Evolutionary conservation across 2,888 invertebrate genomes (phyloP).

Genomic region (Girardia tigrina): DNA sequence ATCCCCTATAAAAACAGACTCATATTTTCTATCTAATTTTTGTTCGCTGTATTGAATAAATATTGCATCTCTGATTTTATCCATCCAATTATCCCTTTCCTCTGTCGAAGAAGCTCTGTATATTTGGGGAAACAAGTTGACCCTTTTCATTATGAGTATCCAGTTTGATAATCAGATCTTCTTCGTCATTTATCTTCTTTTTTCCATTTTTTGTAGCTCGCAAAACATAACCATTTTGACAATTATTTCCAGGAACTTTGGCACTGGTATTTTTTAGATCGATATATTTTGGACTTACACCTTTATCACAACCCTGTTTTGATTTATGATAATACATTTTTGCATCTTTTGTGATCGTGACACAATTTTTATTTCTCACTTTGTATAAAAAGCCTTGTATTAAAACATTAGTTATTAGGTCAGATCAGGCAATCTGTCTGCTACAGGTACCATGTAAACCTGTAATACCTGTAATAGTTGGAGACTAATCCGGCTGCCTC

Average conservation of each 20-base stretch:
- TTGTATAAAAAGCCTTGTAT: background rate
- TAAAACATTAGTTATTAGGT: background rate
- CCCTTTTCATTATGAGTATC: too few relatives aligned
- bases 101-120: background rate
- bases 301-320: background rate
- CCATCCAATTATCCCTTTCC: background rate
- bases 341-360: background rate
- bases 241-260: constrained; percentile 6
- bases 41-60: background rate
- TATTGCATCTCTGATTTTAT: background rate
- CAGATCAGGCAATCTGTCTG: too few relatives aligned
- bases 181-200: constrained; percentile 5
- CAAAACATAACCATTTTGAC: constrained; percentile 15
- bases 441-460: too few relatives aligned
- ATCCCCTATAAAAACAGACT: background rate
- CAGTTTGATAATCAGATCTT: background rate
- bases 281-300: background rate
- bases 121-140: background rate
- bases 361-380: background rate
- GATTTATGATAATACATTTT: background rate
- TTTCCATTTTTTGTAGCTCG: background rate
- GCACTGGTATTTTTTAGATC: background rate
- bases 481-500: too few relatives aligned
- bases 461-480: too few relatives aligned
- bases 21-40: background rate